A percentile compares a stretch with the other conserved stretches of the same genome.
Conservation (phyloP, 1,140 invertebrate genomes). For the Lutraria rhynchaena region DNA sequence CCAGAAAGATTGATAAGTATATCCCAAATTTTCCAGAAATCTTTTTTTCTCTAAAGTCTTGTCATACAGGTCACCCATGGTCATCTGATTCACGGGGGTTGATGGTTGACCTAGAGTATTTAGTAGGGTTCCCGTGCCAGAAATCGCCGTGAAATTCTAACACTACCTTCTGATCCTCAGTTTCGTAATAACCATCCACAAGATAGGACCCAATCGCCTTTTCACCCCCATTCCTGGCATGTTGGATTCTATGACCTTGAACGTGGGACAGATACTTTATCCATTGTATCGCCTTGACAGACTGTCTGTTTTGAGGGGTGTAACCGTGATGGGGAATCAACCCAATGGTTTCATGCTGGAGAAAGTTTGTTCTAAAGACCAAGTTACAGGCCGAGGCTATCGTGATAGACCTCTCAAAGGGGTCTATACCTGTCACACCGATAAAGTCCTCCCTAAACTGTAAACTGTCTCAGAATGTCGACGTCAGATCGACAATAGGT, state of each 20-base stretch:
- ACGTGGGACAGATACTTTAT: slow-evolving; percentile 3
- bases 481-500: slow-evolving; percentile 44
- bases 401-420: slow-evolving; percentile 4
- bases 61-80: slow-evolving; percentile 59
- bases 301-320: slow-evolving; percentile 4
- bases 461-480: slow-evolving; percentile 42
- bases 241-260: slow-evolving; percentile 20
- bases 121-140: slow-evolving; percentile 55
- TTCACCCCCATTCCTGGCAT: slow-evolving; percentile 33
- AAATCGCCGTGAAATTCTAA: slow-evolving; percentile 62
- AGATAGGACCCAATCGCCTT: slow-evolving; percentile 12
- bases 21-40: slow-evolving; percentile 22
- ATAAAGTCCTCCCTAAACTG: slow-evolving; percentile 3
- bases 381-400: slow-evolving; percentile 35
- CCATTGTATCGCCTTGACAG: too few species aligned
- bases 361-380: slow-evolving; percentile 33
- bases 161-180: slow-evolving; percentile 27
- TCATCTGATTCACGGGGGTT: slow-evolving; percentile 4
- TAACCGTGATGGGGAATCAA: slow-evolving; percentile 29
- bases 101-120: background rate
- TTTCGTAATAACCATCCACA: slow-evolving; percentile 48
- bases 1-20: slow-evolving; percentile 39
- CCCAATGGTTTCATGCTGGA: background rate
- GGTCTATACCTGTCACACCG: slow-evolving; percentile 13
- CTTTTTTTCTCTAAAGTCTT: slow-evolving; percentile 39